These are phyloP conservation scores for Bruchidius siliquastri DNA, from an alignment of 2,888 invertebrate genomes.

Conservation along the genomic window DNA sequence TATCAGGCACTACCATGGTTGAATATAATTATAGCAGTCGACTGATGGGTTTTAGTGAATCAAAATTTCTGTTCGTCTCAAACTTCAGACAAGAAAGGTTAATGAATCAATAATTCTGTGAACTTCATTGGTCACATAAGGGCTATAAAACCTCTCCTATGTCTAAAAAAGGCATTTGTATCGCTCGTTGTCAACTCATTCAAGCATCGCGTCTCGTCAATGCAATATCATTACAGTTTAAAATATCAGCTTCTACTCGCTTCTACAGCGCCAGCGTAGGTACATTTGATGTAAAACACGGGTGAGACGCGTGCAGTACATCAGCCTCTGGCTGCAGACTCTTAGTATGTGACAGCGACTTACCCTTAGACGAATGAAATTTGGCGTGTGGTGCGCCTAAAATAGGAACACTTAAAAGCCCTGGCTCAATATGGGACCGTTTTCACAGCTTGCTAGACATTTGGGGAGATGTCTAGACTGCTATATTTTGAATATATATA, in stretches of 20 bases:
- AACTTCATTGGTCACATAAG: too few relatives aligned
- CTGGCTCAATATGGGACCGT: neutral
- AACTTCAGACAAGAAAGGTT: too few relatives aligned
- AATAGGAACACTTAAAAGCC: neutral
- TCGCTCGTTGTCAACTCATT: too few relatives aligned
- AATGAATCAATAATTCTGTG: too few relatives aligned
- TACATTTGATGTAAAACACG: neutral
- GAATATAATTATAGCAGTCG: too few relatives aligned
- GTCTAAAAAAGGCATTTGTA: too few relatives aligned
- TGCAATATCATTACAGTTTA: neutral
- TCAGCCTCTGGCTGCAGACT: neutral
- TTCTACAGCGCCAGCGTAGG: neutral
- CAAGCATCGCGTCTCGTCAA: neutral
- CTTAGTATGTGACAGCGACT: neutral
- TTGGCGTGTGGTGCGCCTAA: neutral
- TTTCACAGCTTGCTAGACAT: neutral
- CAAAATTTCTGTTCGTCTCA: too few relatives aligned
- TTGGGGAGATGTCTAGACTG: neutral
- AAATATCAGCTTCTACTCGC: neutral
- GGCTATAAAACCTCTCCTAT: too few relatives aligned
- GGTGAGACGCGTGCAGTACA: neutral
- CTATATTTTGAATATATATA: neutral
- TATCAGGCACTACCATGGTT: too few relatives aligned
- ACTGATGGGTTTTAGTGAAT: too few relatives aligned
- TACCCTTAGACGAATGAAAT: neutral